Conservation (phyloP, 2,888 invertebrate species). For the Caenorhabditis imperialis region DNA sequence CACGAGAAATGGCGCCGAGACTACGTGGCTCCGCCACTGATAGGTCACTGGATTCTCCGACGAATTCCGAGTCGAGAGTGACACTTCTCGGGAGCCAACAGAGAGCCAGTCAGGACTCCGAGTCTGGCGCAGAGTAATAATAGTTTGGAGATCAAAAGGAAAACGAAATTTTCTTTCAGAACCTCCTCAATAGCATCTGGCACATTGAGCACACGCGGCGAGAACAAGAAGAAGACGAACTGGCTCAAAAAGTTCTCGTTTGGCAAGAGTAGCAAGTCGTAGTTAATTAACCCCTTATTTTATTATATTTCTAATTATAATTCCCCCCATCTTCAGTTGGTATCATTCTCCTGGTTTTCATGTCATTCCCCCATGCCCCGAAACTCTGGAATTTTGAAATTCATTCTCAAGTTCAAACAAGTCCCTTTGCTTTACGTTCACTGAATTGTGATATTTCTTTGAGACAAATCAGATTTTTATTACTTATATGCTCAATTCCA, state of each 20-base stretch:
- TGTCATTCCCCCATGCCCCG: conserved; percentile 14
- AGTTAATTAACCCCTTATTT: not conserved
- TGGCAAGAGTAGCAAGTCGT: conserved; percentile 41
- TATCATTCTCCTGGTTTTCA: not conserved
- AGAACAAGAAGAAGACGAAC: conserved; percentile 31
- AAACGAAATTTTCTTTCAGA: conserved; percentile 15
- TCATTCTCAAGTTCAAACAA: conserved; percentile 20
- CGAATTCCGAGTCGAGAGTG: conserved; percentile 37
- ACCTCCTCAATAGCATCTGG: conserved; percentile 42
- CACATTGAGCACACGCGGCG: conserved; percentile 32
- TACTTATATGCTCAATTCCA: conserved; percentile 14
- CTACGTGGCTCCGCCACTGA: conserved; percentile 33
- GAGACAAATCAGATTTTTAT: too few species aligned
- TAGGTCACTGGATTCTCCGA: conserved; percentile 49
- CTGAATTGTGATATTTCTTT: conserved; percentile 8
- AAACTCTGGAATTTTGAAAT: not conserved
- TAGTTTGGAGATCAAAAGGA: not conserved
- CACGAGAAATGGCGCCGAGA: conserved; percentile 52
- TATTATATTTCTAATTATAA: not conserved
- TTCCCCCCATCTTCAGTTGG: not conserved
- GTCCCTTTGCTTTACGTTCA: conserved; percentile 14
- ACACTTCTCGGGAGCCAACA: conserved; percentile 20
- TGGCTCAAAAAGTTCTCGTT: conserved; percentile 54
- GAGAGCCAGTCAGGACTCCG: conserved; percentile 49
- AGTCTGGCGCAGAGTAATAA: conserved; percentile 36